Evolutionary conservation across 2,888 invertebrate genomes (phyloP).

Genomic region (Entomobrya proxima): DNA sequence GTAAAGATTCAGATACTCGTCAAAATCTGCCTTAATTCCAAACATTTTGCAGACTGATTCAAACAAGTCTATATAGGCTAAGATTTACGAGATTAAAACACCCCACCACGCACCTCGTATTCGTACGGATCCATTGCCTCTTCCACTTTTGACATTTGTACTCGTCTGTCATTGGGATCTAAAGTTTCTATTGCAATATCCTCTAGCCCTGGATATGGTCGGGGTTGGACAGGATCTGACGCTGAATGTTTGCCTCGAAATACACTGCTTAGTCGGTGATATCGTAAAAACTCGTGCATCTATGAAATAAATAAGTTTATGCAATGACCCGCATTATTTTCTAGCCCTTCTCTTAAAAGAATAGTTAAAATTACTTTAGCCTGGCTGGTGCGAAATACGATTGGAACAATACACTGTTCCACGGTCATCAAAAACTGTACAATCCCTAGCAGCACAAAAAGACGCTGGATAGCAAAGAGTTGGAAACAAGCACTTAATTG

Average conservation of each 20-base stretch:
- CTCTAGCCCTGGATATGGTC: conserved; percentile 35
- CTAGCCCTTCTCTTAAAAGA: not conserved
- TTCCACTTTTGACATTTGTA: conserved; percentile 60
- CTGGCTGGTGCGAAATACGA: not conserved
- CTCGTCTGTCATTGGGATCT: conserved; percentile 35
- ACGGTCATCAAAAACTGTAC: conserved; percentile 30
- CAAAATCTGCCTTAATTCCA: conserved; percentile 46
- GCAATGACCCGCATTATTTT: not conserved
- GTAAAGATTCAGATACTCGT: conserved; percentile 58
- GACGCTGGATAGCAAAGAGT: conserved; percentile 17
- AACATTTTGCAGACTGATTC: not conserved
- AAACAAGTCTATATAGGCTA: too few relatives aligned
- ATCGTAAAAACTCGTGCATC: conserved; percentile 36
- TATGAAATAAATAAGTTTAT: not conserved
- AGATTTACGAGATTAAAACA: not conserved
- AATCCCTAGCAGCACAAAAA: conserved; percentile 32
- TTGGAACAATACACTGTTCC: not conserved
- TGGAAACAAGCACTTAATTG: not conserved
- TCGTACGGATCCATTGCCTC: conserved; percentile 58
- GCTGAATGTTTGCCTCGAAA: not conserved
- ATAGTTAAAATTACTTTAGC: not conserved
- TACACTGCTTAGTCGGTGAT: not conserved
- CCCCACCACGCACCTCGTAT: conserved; percentile 18
- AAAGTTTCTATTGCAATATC: not conserved
- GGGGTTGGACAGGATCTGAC: not conserved